These are phyloP conservation scores for Pocillopora meandrina DNA, from an alignment of 92 coral and sea anemone species.

Conservation along the genomic window DNA sequence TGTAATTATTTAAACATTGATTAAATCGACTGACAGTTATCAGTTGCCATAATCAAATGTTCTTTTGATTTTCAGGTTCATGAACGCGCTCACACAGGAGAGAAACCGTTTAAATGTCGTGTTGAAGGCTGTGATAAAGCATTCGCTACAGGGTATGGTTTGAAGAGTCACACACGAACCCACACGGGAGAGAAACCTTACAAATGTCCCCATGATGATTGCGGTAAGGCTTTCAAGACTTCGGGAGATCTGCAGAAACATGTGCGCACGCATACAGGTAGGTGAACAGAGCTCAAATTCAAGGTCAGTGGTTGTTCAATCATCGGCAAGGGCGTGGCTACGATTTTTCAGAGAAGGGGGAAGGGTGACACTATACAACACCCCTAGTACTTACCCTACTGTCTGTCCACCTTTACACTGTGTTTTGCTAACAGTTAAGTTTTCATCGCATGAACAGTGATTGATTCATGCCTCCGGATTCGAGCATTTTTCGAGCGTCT, in stretches of 20 bases:
- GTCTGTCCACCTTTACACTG: no score
- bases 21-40: no score
- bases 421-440: no score
- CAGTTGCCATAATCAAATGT: not conserved
- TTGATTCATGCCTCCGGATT: no score
- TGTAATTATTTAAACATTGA: no score
- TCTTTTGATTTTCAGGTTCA: conserved; percentile 71
- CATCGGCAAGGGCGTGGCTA: no score
- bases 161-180: conserved; percentile 95
- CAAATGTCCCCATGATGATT: conserved; percentile 77
- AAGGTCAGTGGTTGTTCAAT: no score
- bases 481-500: no score
- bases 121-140: conserved; percentile 90
- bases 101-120: conserved; percentile 92
- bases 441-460: no score
- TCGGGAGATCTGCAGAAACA: conserved; percentile 98
- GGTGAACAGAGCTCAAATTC: not conserved
- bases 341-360: no score
- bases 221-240: conserved; percentile 95
- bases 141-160: conserved; percentile 98
- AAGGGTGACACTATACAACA: no score
- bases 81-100: conserved; percentile 97
- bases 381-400: no score
- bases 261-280: conserved; percentile 96
- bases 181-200: conserved; percentile 99